These are phyloP conservation scores for Macquaria ambigua DNA, from an alignment of 2,113 vertebrate genomes.

Conservation along the genomic window DNA sequence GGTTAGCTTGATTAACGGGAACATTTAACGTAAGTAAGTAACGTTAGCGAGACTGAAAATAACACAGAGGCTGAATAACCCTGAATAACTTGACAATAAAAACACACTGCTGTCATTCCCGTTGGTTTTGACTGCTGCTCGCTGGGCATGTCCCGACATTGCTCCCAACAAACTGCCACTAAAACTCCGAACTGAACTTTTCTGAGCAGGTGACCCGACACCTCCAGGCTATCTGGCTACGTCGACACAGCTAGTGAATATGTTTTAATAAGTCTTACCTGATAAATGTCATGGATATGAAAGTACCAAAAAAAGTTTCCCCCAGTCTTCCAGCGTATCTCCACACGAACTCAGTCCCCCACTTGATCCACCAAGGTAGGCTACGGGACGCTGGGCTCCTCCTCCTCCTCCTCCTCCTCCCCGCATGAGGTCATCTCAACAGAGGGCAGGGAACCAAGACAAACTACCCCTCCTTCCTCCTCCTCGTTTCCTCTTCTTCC, in stretches of 20 bases:
- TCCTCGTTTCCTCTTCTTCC: conserved; percentile 5
- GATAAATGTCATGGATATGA: conserved; percentile 78
- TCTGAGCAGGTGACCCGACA: background rate
- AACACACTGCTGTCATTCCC: conserved; percentile 36
- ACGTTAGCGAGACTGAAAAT: background rate
- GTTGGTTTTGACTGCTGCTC: conserved; percentile 25
- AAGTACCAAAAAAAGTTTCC: conserved; percentile 68
- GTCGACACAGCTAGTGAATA: background rate
- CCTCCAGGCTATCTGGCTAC: background rate
- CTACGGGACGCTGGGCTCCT: conserved; percentile 58
- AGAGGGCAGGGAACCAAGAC: conserved; percentile 33
- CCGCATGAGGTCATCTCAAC: conserved; percentile 77
- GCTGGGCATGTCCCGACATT: conserved; percentile 80
- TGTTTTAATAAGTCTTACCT: conserved; percentile 72
- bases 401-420: conserved; percentile 41
- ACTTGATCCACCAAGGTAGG: conserved; percentile 72
- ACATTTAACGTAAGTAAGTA: background rate
- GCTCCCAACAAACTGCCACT: conserved; percentile 50
- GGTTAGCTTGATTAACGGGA: background rate
- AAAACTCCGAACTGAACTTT: conserved; percentile 40
- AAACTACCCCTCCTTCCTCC: conserved; percentile 5
- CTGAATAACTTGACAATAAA: background rate
- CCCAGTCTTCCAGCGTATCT: conserved; percentile 68
- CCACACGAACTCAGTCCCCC: conserved; percentile 68
- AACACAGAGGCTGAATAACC: background rate